phyloP scores from a whole-genome alignment of 2,888 invertebrate genomes.

The Dastarcus helophoroides region DNA sequence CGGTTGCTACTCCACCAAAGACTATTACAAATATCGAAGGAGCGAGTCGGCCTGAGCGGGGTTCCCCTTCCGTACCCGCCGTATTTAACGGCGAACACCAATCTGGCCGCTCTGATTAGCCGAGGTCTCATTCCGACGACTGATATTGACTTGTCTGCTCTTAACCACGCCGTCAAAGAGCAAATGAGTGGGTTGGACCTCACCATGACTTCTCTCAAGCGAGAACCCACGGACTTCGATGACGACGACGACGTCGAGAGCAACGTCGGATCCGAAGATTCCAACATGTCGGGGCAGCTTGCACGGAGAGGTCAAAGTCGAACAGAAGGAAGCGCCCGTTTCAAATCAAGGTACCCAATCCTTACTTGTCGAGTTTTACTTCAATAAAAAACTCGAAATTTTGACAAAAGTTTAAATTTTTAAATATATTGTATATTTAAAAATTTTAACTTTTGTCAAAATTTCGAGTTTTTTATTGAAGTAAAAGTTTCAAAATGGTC shows the following conservation, averaged over 20 bases:
- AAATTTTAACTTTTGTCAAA: too few species aligned
- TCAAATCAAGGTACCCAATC: too few species aligned
- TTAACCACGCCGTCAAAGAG: conserved; percentile 55
- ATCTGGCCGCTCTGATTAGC: conserved; percentile 64
- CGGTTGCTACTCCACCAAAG: conserved; percentile 79
- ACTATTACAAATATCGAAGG: conserved; percentile 76
- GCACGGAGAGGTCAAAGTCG: conserved; percentile 45
- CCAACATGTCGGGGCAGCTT: conserved; percentile 39
- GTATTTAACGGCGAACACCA: conserved; percentile 66
- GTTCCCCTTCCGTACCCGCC: conserved; percentile 67
- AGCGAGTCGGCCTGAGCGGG: conserved; percentile 66
- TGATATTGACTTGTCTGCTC: conserved; percentile 43
- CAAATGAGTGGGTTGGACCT: conserved; percentile 78
- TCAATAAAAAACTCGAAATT: too few species aligned
- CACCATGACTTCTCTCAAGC: conserved; percentile 71
- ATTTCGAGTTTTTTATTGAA: too few species aligned
- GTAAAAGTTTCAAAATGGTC: too few species aligned
- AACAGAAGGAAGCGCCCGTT: conserved; percentile 41
- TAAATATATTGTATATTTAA: too few species aligned
- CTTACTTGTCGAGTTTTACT: too few species aligned
- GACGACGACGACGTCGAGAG: conserved; percentile 70
- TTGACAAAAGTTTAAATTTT: too few species aligned
- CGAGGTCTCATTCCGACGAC: conserved; percentile 52
- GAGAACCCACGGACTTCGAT: conserved; percentile 67
- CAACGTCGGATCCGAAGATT: conserved; percentile 61